A percentile compares a stretch with the other conserved stretches of the same genome.
phyloP scores from a whole-genome alignment of 2,888 invertebrate genomes.

The Caenorhabditis virilis region DNA sequence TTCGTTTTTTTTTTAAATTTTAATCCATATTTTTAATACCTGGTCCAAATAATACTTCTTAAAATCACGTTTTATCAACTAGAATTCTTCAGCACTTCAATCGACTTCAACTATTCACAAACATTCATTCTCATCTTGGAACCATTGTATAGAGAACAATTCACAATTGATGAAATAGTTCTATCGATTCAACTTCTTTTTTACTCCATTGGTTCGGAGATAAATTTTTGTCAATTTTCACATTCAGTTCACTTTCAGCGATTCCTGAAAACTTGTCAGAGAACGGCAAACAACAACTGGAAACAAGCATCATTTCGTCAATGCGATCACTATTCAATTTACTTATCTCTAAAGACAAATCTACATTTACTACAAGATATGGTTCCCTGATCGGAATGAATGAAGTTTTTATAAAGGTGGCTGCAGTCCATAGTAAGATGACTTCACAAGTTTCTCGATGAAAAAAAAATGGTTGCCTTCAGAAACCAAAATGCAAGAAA shows the following conservation, averaged over 20 bases:
- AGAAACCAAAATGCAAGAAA: conserved; percentile 29
- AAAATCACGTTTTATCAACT: too few relatives aligned
- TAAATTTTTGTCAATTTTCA: background rate
- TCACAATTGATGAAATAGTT: conserved; percentile 28
- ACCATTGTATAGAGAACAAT: conserved; percentile 27
- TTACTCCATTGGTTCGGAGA: conserved; percentile 17
- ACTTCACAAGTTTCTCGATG: background rate
- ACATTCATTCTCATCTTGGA: conserved; percentile 30
- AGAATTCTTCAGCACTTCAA: conserved; percentile 6
- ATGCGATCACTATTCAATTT: conserved; percentile 17
- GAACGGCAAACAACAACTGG: conserved; percentile 10
- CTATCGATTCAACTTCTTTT: conserved; percentile 26
- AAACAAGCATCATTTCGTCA: conserved; percentile 8
- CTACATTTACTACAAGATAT: conserved; percentile 16
- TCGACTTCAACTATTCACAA: too few relatives aligned
- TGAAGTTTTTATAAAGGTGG: conserved; percentile 14
- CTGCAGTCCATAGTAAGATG: conserved; percentile 10
- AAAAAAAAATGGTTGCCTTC: too few relatives aligned
- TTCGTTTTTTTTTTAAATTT: too few relatives aligned
- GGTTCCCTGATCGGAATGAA: conserved; percentile 21
- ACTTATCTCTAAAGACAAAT: conserved; percentile 15
- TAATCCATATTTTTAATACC: too few relatives aligned
- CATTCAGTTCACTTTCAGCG: conserved; percentile 11
- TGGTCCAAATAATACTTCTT: too few relatives aligned
- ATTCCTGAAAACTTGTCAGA: conserved; percentile 1